A percentile compares a stretch with the other conserved stretches of the same genome.
phyloP scores from a whole-genome alignment of 53 echinoderm and acorn worm species.

The Crossaster papposus region DNA sequence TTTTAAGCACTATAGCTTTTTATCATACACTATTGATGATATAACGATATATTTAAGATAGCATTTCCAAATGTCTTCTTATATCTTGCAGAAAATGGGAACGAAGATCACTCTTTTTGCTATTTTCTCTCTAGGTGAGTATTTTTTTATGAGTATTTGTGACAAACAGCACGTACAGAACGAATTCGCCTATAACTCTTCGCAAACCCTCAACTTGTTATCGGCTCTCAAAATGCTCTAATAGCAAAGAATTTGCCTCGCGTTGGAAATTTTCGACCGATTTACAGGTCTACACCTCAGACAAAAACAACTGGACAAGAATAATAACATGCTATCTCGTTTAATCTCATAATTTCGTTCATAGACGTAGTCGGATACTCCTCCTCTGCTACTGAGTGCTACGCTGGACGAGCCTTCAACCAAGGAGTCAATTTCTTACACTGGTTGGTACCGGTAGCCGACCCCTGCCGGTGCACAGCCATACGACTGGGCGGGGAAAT shows the following conservation, averaged over 20 bases:
- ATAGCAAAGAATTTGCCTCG: too few relatives aligned
- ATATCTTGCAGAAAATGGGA: neutral
- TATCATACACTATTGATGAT: too few relatives aligned
- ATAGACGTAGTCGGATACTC: neutral
- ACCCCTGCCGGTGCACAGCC: slow-evolving; percentile 8
- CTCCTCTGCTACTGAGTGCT: neutral
- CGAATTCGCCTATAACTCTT: too few relatives aligned
- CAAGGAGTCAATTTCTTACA: neutral
- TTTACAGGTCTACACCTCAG: too few relatives aligned
- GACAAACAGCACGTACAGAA: too few relatives aligned
- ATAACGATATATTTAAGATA: neutral
- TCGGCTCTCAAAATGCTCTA: too few relatives aligned
- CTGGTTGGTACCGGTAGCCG: neutral
- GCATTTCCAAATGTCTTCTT: neutral
- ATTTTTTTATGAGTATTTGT: neutral
- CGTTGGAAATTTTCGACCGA: too few relatives aligned
- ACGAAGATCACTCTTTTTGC: neutral
- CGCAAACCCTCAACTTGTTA: too few relatives aligned
- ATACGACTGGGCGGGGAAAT: neutral
- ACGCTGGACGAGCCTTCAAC: neutral
- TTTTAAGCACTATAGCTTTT: too few relatives aligned
- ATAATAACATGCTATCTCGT: neutral
- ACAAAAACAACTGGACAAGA: too few relatives aligned
- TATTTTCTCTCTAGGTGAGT: neutral
- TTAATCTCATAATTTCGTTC: neutral